Evolutionary conservation across 2,113 vertebrate genomes (phyloP), one percentile per base, ranked within the genome.

Genomic region (Naja naja): DNA sequence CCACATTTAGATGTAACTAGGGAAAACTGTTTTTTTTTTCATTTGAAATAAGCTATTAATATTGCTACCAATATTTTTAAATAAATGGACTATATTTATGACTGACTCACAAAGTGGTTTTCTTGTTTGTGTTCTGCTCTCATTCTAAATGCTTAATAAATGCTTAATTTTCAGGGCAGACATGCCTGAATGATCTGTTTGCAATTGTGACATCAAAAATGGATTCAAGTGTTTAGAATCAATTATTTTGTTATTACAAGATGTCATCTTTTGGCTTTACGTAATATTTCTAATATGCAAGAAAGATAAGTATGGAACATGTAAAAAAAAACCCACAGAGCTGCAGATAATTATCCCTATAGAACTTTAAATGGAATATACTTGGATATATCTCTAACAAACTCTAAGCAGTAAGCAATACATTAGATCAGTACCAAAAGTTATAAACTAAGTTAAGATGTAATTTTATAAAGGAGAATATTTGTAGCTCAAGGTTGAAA

Each of bases 21-120:
- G 47, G 86, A 11, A 34, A 88, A 54, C 49, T 3, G 9, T 9
- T 87, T n/a, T 11, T 91, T 30, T n/a, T 14, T n/a, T 5, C 30
- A 55, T 93, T 91, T 94, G 53, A 92, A 95, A 90, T 90, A 95
- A 90, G 43, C 58, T 94, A 93, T 94, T 93, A 53, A 3, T 94
- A 94, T 90, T 94, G 93, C 93, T 95, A 90, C 18, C 2, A 90
- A 22, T 91, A 58, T 86, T 95, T 95, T 93, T 10, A 91, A 96
- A 96, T 95, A 96, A 94, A 95, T 86, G 74, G 27, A 43, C 1
- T 22, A 18, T 86, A 64, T 43, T 91, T 89, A 30, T 60, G 22
- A 58, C 45, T 34, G 23, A 34, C 47, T 45, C 1, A n/a, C 16
- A 39, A 39, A 30, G 11, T 55, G 23, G 3, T 54, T 22, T 69